Percentiles rank a stretch among this genome's conserved stretches.
phyloP scores from a whole-genome alignment of 2,797 vertebrate genomes.

The Florisuga fusca region DNA sequence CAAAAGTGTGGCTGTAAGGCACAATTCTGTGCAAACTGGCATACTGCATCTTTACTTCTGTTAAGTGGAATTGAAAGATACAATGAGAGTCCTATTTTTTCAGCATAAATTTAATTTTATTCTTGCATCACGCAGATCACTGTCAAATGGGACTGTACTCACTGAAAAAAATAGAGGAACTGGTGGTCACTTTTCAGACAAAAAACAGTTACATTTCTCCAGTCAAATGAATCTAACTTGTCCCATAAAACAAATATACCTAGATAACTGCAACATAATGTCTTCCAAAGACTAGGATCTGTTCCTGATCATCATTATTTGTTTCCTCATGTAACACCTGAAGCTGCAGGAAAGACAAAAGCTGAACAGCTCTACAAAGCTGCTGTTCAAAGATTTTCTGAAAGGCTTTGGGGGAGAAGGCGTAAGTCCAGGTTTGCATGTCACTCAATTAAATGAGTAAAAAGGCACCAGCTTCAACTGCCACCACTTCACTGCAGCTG shows the following conservation, averaged over 20 bases:
- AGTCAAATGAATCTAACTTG: neutral
- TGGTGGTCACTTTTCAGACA: neutral
- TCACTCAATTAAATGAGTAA: neutral
- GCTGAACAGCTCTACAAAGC: neutral
- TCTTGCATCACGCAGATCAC: neutral
- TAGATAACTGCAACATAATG: neutral
- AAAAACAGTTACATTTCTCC: neutral
- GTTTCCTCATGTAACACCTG: neutral
- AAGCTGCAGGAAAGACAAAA: neutral
- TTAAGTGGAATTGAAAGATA: conserved; percentile 32
- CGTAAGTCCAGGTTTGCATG: neutral
- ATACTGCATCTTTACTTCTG: neutral
- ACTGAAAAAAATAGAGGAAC: neutral
- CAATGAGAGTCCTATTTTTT: neutral
- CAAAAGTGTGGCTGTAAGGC: neutral
- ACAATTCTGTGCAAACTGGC: neutral
- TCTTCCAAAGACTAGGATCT: neutral
- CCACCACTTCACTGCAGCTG: neutral
- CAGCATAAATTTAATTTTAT: neutral
- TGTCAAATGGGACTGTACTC: neutral
- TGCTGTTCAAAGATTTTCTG: neutral
- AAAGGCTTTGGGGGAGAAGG: neutral
- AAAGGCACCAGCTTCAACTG: conserved; percentile 10
- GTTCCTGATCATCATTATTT: neutral
- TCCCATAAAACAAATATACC: neutral